These are phyloP conservation scores for Illadopsis cleaveri DNA, from an alignment of 2,113 vertebrate species.

Conservation along the genomic window DNA sequence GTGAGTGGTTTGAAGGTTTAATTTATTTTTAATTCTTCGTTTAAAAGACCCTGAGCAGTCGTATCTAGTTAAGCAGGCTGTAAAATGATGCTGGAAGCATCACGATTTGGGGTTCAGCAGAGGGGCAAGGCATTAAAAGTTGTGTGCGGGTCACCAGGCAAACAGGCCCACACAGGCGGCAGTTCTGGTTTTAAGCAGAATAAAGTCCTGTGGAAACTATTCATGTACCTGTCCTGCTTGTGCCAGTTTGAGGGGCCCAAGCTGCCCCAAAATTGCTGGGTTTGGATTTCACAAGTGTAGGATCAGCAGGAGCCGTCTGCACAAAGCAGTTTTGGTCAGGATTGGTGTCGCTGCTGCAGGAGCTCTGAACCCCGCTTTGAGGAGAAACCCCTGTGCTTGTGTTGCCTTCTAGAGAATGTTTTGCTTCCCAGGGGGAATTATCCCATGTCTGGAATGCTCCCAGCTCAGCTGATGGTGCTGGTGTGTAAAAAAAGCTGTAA, in stretches of 20 bases:
- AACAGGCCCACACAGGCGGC: fast-evolving
- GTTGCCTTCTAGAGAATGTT: background rate
- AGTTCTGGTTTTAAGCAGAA: fast-evolving
- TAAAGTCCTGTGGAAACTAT: fast-evolving
- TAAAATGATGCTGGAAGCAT: fast-evolving
- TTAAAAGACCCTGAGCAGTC: fast-evolving
- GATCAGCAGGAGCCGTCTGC: fast-evolving
- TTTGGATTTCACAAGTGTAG: background rate
- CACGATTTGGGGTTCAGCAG: fast-evolving
- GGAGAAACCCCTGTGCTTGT: too few relatives aligned
- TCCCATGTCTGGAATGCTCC: background rate
- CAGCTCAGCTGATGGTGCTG: background rate
- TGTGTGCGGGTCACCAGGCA: fast-evolving
- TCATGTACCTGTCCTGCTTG: fast-evolving
- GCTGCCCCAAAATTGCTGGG: background rate
- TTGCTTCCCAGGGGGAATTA: background rate
- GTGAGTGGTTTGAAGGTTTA: background rate
- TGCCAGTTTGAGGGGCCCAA: background rate
- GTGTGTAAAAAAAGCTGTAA: background rate
- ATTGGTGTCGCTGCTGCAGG: background rate
- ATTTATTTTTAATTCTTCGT: fast-evolving
- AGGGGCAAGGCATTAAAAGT: too few relatives aligned
- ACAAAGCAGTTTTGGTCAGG: background rate
- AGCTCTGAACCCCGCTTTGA: background rate
- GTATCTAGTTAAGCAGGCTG: fast-evolving